A percentile compares a stretch with the other conserved stretches of the same genome.
These are phyloP conservation scores for Drosophila mayri DNA, from an alignment of 1,140 invertebrate genomes.

Conservation along the genomic window DNA sequence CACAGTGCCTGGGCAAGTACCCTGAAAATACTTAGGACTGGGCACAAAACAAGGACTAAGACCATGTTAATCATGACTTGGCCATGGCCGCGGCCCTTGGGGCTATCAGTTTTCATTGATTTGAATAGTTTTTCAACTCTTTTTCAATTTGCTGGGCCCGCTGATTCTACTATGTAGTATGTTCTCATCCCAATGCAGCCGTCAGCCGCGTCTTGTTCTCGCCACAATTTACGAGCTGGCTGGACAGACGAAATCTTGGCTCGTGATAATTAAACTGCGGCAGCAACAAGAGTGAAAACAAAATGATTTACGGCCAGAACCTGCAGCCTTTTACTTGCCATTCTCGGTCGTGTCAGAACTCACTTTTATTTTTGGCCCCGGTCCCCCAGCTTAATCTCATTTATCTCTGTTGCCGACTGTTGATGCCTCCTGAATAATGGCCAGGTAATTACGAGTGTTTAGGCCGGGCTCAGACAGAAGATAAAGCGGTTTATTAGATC, in stretches of 20 bases:
- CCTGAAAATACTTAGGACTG: slow-evolving; percentile 27
- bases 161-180: slow-evolving; percentile 26
- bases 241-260: slow-evolving; percentile 65
- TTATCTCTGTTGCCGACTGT: slow-evolving; percentile 35
- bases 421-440: slow-evolving; percentile 32
- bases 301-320: slow-evolving; percentile 69
- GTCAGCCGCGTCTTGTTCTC: slow-evolving; percentile 60
- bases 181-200: slow-evolving; percentile 33
- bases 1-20: slow-evolving; percentile 2
- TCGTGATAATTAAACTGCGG: slow-evolving; percentile 77
- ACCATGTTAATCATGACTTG: slow-evolving; percentile 74
- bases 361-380: slow-evolving; percentile 46
- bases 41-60: slow-evolving; percentile 16
- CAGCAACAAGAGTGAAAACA: slow-evolving; percentile 67
- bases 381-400: slow-evolving; percentile 34
- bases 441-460: slow-evolving; percentile 46
- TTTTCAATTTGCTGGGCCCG: slow-evolving; percentile 70
- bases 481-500: slow-evolving; percentile 17
- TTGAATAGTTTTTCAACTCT: slow-evolving; percentile 66
- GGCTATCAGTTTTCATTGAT: slow-evolving; percentile 82
- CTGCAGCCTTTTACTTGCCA: slow-evolving; percentile 24
- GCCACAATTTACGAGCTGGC: slow-evolving; percentile 68
- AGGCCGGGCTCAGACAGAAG: slow-evolving; percentile 2
- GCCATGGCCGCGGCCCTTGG: slow-evolving; percentile 40
- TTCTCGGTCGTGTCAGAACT: slow-evolving; percentile 35